phyloP scores from a whole-genome alignment of 2,113 vertebrate species.

The Phoenicopterus ruber region DNA sequence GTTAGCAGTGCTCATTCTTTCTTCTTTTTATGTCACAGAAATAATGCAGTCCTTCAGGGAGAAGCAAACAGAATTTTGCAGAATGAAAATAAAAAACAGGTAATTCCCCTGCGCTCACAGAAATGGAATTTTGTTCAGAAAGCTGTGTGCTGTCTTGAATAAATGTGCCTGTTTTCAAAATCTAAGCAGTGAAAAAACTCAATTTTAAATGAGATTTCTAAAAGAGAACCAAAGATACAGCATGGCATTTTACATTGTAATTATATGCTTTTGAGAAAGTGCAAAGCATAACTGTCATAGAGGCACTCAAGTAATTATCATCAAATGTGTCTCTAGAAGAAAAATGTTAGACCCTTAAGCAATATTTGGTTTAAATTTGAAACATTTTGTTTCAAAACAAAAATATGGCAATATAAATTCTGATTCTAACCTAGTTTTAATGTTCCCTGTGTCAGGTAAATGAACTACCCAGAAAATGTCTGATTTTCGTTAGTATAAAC shows the following conservation, averaged over 20 bases:
- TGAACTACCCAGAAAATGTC: not conserved
- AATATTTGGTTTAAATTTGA: not conserved
- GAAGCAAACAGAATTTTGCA: not conserved
- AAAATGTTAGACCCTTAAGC: not conserved
- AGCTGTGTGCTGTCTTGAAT: not conserved
- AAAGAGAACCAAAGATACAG: not conserved
- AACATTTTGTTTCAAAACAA: not conserved
- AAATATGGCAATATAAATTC: not conserved
- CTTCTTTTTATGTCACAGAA: not conserved
- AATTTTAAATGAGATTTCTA: not conserved
- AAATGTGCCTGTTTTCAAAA: not conserved
- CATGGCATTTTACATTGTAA: not conserved
- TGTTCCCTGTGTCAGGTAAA: not conserved
- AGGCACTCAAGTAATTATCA: not conserved
- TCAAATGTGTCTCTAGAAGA: not conserved
- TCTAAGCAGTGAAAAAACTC: not conserved
- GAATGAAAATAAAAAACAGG: not conserved
- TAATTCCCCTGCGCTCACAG: not conserved
- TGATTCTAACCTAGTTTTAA: not conserved
- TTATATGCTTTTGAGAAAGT: not conserved
- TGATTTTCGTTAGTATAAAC: not conserved
- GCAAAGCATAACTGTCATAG: not conserved
- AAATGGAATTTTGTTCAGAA: not conserved
- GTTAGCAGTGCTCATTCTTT: not conserved
- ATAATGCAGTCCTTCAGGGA: not conserved